A percentile compares a stretch with the other conserved stretches of the same genome.
Evolutionary conservation across 2,113 vertebrate species (phyloP).

Genomic region (Lutjanus erythropterus): DNA sequence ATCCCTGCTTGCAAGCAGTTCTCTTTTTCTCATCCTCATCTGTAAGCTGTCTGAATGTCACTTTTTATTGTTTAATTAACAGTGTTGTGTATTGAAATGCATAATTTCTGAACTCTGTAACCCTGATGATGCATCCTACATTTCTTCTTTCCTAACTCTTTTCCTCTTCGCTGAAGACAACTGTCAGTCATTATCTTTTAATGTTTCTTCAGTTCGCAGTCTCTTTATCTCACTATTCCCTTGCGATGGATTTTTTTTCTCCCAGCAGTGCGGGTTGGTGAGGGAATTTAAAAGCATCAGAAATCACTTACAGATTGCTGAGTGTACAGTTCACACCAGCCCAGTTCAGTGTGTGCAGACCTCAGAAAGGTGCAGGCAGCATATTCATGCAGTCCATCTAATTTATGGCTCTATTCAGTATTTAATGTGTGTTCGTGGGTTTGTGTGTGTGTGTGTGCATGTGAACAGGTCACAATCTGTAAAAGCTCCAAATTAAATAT

Average conservation of each 20-base stretch:
- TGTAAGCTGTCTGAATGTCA: background rate
- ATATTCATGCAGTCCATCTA: constrained; percentile 65
- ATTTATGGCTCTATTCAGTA: constrained; percentile 66
- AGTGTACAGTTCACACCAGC: constrained; percentile 57
- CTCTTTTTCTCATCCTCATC: background rate
- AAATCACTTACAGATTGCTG: constrained; percentile 78
- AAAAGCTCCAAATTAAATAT: constrained; percentile 62
- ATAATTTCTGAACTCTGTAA: constrained; percentile 1
- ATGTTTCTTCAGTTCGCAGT: constrained; percentile 41
- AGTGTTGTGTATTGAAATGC: constrained; percentile 18
- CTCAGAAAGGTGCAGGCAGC: constrained; percentile 58
- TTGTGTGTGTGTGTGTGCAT: constrained; percentile 17
- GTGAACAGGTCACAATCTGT: constrained; percentile 47
- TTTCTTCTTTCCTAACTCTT: constrained; percentile 15
- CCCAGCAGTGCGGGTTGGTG: constrained; percentile 33
- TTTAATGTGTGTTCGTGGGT: constrained; percentile 39
- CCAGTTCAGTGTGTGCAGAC: constrained; percentile 43
- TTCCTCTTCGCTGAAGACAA: constrained; percentile 27
- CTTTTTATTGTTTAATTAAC: constrained; percentile 28
- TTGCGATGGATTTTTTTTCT: constrained; percentile 42
- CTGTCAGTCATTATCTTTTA: constrained; percentile 66
- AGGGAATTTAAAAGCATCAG: constrained; percentile 73
- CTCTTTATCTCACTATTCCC: constrained; percentile 64
- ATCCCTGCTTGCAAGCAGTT: background rate
- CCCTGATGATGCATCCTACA: background rate